phyloP scores from a whole-genome alignment of 2,113 vertebrate genomes.

The Tor tambroides region DNA sequence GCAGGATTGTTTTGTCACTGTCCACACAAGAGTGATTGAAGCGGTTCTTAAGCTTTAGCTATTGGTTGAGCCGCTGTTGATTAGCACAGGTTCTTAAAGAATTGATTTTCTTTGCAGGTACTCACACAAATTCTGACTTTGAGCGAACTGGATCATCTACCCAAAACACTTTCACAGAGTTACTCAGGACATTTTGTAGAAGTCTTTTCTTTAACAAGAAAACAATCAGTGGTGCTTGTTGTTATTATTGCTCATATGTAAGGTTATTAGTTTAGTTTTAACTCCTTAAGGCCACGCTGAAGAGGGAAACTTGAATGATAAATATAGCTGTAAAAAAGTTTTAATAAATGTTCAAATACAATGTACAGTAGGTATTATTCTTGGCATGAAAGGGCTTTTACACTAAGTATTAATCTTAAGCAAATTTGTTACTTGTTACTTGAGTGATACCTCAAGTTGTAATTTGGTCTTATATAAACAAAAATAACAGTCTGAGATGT shows the following conservation, averaged over 20 bases:
- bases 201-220: not conserved
- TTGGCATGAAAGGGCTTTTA: too few relatives aligned
- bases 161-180: not conserved
- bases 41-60: not conserved
- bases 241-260: not conserved
- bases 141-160: not conserved
- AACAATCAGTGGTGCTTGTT: not conserved
- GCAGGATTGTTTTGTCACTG: constrained; percentile 44
- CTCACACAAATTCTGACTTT: constrained; percentile 27
- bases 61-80: constrained; percentile 23
- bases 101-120: constrained; percentile 33
- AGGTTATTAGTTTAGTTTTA: not conserved
- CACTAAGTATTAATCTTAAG: not conserved
- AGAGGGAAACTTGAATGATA: not conserved
- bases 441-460: too few relatives aligned
- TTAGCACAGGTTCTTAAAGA: constrained; percentile 30
- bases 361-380: too few relatives aligned
- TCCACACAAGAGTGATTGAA: constrained; percentile 33
- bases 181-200: not conserved
- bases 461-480: not conserved
- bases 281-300: not conserved
- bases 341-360: not conserved
- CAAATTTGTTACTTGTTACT: too few relatives aligned
- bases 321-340: not conserved
- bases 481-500: not conserved